phyloP scores from a whole-genome alignment of 1,140 invertebrate species.

The Drosophila miranda region DNA sequence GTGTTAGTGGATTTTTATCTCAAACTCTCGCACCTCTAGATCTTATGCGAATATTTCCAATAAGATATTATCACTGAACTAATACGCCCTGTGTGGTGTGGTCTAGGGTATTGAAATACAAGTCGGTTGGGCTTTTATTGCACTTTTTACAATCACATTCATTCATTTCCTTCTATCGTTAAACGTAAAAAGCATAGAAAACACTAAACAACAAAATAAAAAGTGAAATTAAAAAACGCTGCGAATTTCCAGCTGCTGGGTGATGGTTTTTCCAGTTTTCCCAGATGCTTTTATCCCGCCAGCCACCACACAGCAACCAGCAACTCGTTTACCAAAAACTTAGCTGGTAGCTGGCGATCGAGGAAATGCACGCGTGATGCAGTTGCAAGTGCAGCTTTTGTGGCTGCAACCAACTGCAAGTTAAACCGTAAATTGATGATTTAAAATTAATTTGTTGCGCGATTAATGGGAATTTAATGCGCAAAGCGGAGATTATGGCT shows the following conservation, averaged over 20 bases:
- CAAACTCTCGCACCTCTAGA: no score
- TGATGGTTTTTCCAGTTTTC: constrained; percentile 65
- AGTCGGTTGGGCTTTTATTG: constrained; percentile 41
- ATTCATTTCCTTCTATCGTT: constrained; percentile 78
- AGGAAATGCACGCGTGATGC: constrained; percentile 61
- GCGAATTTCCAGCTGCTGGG: constrained; percentile 40
- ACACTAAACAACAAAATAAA: constrained; percentile 36
- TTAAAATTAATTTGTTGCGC: constrained; percentile 70
- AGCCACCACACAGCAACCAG: neutral
- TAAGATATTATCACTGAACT: neutral
- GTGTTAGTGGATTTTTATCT: no score
- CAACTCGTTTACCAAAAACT: constrained; percentile 61
- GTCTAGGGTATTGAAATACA: constrained; percentile 39
- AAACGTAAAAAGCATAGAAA: constrained; percentile 41
- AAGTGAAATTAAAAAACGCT: constrained; percentile 55
- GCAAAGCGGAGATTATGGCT: constrained; percentile 54
- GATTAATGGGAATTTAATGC: constrained; percentile 73
- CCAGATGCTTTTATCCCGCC: constrained; percentile 56
- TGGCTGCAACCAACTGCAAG: constrained; percentile 9
- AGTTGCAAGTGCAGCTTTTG: constrained; percentile 26
- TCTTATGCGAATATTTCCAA: no score
- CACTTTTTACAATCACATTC: constrained; percentile 44
- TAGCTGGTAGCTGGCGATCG: constrained; percentile 49
- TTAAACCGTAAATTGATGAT: constrained; percentile 57
- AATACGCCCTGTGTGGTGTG: neutral